Evolutionary conservation across 2,797 vertebrate genomes (phyloP), one percentile per base, ranked within the genome.

Genomic region (Acrossocheilus wenchowensis): DNA sequence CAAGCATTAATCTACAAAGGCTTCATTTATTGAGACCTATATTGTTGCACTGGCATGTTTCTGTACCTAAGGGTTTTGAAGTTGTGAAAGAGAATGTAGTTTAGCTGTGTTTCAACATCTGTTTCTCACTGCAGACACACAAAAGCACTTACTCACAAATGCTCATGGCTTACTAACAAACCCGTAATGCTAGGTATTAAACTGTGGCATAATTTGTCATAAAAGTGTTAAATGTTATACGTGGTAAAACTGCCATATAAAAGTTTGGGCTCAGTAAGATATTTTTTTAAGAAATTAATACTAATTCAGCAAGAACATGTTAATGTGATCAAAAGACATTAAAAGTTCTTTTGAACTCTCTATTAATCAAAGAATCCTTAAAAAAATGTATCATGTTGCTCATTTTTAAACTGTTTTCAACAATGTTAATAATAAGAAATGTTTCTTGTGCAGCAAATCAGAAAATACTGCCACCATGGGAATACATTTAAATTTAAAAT

Each of bases 81-180:
- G 62, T 71, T 81, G 45, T 71, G 80, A 81, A 81, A 81, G 43
- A 69, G 21, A 69, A 48, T 39, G 66, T 45, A 36, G 45, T 74
- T 86, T 75, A 81, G 34, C 11, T 15, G 15, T 6, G 36, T 50
- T 74, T 74, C 57, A 74, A 74, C 78, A 86, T 85, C 83, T 79
- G 64, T 79, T 85, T 69, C 34, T 57, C 30, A 52, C 62, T 43
- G 54, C 39, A 48, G 41, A 26, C 78, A 12, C 30, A 39, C n/a
- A 43, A 45, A 43, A 74, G 41, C 82, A 34, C 48, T 36, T 15
- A 78, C 57, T 54, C 45, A 6, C 34, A 30, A 39, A 57, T 34
- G 23, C 7, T 72, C 30, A 30, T 2, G 23, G 12, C 21, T 52
- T 36, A 9, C 41, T 66, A 77, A 50, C 14, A 39, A 64, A 77